These are phyloP conservation scores for Chlorops oryzae DNA, from an alignment of 1,140 invertebrate genomes.

Conservation along the genomic window DNA sequence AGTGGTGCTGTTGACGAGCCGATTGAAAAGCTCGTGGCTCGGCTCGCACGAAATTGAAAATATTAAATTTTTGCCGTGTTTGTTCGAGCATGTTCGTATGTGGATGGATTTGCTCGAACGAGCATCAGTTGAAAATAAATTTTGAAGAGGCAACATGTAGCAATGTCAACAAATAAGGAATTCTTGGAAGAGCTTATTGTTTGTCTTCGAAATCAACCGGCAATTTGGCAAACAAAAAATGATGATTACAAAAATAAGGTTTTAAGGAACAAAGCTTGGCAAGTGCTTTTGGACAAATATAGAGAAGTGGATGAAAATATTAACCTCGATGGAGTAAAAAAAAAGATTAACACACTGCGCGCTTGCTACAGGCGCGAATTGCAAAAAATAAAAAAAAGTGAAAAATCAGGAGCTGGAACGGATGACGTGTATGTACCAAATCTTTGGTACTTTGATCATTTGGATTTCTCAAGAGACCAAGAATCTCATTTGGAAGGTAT, in stretches of 20 bases:
- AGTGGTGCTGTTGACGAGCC: no score
- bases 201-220: background rate
- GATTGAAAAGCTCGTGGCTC: no score
- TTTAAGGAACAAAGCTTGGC: background rate
- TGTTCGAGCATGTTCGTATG: no score
- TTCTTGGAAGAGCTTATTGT: background rate
- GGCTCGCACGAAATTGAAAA: no score
- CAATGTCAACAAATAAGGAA: constrained; percentile 35
- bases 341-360: background rate
- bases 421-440: no score
- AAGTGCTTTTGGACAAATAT: background rate
- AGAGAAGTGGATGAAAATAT: background rate
- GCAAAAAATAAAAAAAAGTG: background rate
- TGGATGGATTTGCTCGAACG: no score
- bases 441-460: background rate
- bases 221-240: background rate
- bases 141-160: no score
- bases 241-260: background rate
- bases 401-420: background rate
- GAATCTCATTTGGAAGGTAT: background rate
- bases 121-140: no score
- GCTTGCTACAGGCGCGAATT: background rate
- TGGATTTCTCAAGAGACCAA: background rate
- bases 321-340: background rate
- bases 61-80: no score